These are phyloP conservation scores for Scrobipalpa atriplicella DNA, from an alignment of 2,888 invertebrate genomes.

Conservation along the genomic window DNA sequence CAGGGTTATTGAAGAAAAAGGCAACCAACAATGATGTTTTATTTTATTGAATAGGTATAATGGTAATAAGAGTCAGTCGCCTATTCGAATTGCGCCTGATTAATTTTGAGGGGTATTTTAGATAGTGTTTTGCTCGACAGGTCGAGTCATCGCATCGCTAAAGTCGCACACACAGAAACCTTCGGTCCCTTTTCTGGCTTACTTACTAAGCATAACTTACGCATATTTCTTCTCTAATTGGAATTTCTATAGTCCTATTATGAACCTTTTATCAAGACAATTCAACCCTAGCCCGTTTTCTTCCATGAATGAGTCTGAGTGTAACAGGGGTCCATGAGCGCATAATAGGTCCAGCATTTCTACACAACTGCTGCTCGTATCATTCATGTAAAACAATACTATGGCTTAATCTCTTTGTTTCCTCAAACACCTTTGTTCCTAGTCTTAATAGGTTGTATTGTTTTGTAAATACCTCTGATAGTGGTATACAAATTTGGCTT, in stretches of 20 bases:
- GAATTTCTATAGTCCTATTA: background rate
- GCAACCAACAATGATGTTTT: background rate
- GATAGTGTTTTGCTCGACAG: too few relatives aligned
- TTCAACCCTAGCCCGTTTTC: background rate
- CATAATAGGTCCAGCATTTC: slow-evolving; percentile 5
- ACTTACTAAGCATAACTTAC: background rate
- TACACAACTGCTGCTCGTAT: background rate
- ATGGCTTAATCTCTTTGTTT: background rate
- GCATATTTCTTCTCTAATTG: background rate
- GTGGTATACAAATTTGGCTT: background rate
- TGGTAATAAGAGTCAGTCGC: too few relatives aligned
- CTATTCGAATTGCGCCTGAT: too few relatives aligned
- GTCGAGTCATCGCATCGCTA: too few relatives aligned
- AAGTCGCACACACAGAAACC: too few relatives aligned
- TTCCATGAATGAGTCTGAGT: background rate
- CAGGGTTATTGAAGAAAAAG: background rate
- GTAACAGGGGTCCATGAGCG: background rate
- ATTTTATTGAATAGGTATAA: too few relatives aligned
- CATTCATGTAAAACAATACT: slow-evolving; percentile 11
- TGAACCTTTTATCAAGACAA: slow-evolving; percentile 4
- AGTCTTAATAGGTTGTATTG: slow-evolving; percentile 12
- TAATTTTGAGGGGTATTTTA: too few relatives aligned
- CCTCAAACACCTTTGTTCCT: slow-evolving; percentile 19
- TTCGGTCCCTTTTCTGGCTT: too few relatives aligned
- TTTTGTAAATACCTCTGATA: slow-evolving; percentile 15